Evolutionary conservation across 1,140 invertebrate genomes (phyloP), one percentile per base, ranked within the genome.

Genomic region (Leptopilina clavipes): DNA sequence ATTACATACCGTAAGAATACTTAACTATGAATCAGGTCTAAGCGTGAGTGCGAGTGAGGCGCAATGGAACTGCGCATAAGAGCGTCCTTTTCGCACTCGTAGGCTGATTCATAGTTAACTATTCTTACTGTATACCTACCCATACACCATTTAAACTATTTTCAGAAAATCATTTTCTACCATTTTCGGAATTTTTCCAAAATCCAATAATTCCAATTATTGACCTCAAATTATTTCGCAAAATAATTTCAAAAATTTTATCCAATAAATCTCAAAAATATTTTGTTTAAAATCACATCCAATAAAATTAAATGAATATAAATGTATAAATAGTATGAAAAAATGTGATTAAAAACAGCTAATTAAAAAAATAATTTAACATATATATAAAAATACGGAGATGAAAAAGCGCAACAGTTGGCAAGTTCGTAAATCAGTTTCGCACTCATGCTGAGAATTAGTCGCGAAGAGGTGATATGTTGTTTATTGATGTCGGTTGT

Each of bases 381-480:
- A 65, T n/a, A 31, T 31, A 19, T 31, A 17, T 25, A 31, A 14
- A 37, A 65, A 37, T n/a, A 65, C 25, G 25, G 14, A 65, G 8
- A 9, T 40, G 37, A 40, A 40, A 40, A 40, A 40, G 37, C 37
- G 9, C 37, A 40, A 9, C 37, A 37, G 59, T 65, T 65, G 11
- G 22, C 56, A 22, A 22, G 56, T 19, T 59, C 22, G 18, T 65
- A 65, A 65, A 31, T 31, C 59, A 65, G 10, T 31, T 65, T 65
- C 59, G 11, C 59, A 65, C 59, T 65, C 22, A n/a, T 31, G 59
- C 37, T 76, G 43, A 17, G 70, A 52, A 31, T 52, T 52, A 52
- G 48, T 18, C 7, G 43, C 25, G 25, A 1, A n/a, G 25, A 31
- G 1, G 25, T 2, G 25, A 31, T 31, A 31, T 31, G 25, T 31